Percentiles rank a stretch among this genome's conserved stretches.
These are phyloP conservation scores for Heliocidaris tuberculata DNA, from an alignment of 35 echinoderm and acorn worm genomes.

Conservation along the genomic window DNA sequence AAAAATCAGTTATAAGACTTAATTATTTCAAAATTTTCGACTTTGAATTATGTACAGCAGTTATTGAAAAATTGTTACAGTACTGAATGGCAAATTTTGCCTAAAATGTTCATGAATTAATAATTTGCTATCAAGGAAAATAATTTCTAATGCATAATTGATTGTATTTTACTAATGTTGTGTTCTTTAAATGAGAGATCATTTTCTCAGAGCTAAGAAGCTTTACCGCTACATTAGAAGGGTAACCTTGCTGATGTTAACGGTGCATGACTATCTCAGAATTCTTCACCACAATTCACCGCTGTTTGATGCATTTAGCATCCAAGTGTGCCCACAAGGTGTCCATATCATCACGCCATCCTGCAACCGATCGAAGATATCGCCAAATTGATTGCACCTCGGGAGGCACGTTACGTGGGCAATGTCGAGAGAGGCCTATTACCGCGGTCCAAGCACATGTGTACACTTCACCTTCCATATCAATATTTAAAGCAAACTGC, in stretches of 20 bases:
- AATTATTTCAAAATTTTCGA: no score
- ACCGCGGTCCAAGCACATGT: neutral
- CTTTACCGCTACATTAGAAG: neutral
- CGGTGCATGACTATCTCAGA: neutral
- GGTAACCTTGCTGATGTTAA: neutral
- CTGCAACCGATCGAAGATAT: neutral
- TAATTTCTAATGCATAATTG: no score
- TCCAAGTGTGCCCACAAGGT: neutral
- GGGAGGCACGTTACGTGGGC: neutral
- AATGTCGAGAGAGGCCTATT: neutral
- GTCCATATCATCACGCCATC: neutral
- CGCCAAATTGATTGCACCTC: neutral
- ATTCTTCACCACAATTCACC: neutral
- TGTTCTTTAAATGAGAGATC: neutral
- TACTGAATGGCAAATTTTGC: no score
- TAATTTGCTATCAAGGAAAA: no score
- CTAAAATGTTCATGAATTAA: no score
- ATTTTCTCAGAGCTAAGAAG: neutral
- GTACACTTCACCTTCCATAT: slow-evolving; percentile 13
- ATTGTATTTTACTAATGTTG: neutral
- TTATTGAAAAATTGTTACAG: no score
- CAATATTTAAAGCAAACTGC: slow-evolving; percentile 35
- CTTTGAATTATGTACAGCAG: no score
- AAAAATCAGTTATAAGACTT: no score
- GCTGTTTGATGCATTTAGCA: neutral